Base-by-base conservation (phyloP, 2,888 invertebrate genomes). In the Rhagium mordax region DNA sequence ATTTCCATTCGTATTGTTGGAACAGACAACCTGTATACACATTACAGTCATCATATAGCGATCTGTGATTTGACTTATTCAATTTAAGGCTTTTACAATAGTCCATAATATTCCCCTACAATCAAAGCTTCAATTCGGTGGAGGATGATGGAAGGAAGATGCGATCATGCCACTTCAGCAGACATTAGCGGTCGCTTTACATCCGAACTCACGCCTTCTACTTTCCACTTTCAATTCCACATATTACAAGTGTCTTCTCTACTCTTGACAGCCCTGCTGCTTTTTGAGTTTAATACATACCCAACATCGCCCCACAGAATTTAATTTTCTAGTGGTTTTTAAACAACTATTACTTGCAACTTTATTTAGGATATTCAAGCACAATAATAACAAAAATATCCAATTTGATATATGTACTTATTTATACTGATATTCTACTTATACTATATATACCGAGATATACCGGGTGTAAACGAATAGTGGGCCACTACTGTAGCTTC, bases 91-190 rank as follows among this genome's bases (percentile, higher is more conserved):
- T 65, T 53, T 29, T 53, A 65, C 65, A 51, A 53, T 65, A n/a
- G 33, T 16, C 15, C 53, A 65, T 33, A 49, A 65, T 15, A 16
- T 41, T 51, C 65, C 53, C 65, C 51, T 53, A 53, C 49, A 65
- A 65, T 65, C 65, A 65, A 18, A 48, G 65, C 65, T 51, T 53
- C 53, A 65, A 65, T 65, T 53, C 53, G 65, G 65, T 65, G 53
- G 53, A 65, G 65, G 33, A 65, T 65, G 65, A 65, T 65, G 65
- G 65, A 65, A 65, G 49, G 65, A 65, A 65, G 65, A 65, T 65
- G 65, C 53, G 64, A 65, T 65, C 65, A 65, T 65, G 65, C 65
- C 65, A 65, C 65, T 65, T 65, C 65, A 65, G 29, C 65, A 65
- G 41, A 65, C 65, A 65, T 65, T 65, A 65, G 65, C 65, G 65